A percentile compares a stretch with the other conserved stretches of the same genome.
Evolutionary conservation across 2,797 vertebrate genomes (phyloP).

Genomic region (Macroramphosus scolopax): DNA sequence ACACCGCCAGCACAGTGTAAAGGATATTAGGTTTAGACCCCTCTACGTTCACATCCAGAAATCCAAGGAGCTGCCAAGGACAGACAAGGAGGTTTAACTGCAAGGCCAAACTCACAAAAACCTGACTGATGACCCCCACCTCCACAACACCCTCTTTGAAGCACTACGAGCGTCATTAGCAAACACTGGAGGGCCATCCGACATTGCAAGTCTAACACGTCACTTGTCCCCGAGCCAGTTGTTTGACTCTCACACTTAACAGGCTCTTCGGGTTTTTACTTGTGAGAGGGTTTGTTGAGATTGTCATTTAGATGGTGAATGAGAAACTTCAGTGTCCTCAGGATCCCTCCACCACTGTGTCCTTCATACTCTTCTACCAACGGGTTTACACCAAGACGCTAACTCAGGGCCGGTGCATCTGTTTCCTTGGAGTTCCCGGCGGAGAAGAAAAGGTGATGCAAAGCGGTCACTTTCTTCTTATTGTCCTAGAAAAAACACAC

Average conservation of each 20-base stretch:
- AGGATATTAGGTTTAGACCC: not conserved
- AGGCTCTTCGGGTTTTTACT: not conserved
- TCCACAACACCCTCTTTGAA: not conserved
- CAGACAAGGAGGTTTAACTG: conserved; percentile 8
- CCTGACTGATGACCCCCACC: not conserved
- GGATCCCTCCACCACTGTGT: too few species aligned
- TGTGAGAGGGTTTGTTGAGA: not conserved
- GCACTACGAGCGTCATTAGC: not conserved
- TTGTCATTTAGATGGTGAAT: too few species aligned
- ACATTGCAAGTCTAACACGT: conserved; percentile 8
- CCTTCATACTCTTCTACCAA: not conserved
- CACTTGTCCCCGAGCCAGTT: not conserved
- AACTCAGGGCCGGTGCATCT: conserved; percentile 3
- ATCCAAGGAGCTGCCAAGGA: not conserved
- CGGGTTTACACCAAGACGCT: not conserved
- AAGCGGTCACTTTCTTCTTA: not conserved
- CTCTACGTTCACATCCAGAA: not conserved
- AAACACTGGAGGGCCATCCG: conserved; percentile 7
- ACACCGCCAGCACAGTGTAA: not conserved
- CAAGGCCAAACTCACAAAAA: conserved; percentile 4
- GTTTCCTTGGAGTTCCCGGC: too few species aligned
- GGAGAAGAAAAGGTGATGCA: conserved; percentile 20
- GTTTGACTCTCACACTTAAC: not conserved
- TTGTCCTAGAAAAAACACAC: conserved; percentile 3
- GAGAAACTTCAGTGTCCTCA: not conserved